Conservation (phyloP, 92 coral and sea anemone species). For the Zoanthus sansibaricus region DNA sequence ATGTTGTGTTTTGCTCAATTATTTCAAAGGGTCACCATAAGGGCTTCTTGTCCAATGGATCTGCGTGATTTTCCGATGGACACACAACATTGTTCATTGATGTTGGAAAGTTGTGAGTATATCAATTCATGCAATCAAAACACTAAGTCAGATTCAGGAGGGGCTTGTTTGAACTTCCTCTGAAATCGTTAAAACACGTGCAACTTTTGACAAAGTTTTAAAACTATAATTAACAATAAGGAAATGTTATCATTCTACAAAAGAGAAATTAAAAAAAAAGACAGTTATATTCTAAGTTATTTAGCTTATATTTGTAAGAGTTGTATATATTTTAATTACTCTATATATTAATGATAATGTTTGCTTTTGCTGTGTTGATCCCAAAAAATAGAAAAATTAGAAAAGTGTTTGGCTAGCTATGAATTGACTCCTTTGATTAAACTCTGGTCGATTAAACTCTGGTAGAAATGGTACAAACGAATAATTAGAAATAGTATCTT, state of each 20-base stretch:
- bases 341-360: too few relatives aligned
- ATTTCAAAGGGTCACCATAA: slow-evolving; percentile 73
- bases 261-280: too few relatives aligned
- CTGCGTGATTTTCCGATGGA: slow-evolving; percentile 92
- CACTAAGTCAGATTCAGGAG: too few relatives aligned
- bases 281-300: too few relatives aligned
- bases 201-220: too few relatives aligned
- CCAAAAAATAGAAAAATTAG: background rate
- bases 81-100: slow-evolving; percentile 83
- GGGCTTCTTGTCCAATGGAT: slow-evolving; percentile 93
- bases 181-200: too few relatives aligned
- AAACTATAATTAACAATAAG: too few relatives aligned
- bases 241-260: background rate
- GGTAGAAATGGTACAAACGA: background rate
- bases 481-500: too few relatives aligned
- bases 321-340: too few relatives aligned
- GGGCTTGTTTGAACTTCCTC: too few relatives aligned
- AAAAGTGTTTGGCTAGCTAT: background rate
- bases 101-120: slow-evolving; percentile 92
- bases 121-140: background rate
- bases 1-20: background rate
- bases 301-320: too few relatives aligned
- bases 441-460: background rate
- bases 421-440: background rate
- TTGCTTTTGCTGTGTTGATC: too few relatives aligned